A percentile compares a stretch with the other conserved stretches of the same genome.
Conservation (phyloP, 2,113 vertebrate species). For the Cygnus atratus region DNA sequence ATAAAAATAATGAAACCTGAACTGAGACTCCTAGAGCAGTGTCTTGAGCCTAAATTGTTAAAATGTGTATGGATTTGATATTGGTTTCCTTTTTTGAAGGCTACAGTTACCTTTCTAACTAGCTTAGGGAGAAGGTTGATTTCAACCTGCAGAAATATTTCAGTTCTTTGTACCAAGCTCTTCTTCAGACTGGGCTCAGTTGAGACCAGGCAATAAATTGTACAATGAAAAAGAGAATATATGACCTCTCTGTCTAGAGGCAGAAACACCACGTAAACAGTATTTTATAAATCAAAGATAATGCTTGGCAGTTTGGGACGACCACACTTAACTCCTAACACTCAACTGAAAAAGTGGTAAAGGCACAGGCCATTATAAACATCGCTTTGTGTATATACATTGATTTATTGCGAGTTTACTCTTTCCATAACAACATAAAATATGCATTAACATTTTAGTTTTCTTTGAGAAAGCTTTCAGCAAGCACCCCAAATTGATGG, state of each 20-base stretch:
- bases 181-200: neutral
- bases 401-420: neutral
- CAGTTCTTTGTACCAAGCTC: neutral
- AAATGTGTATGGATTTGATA: neutral
- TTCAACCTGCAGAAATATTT: neutral
- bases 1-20: neutral
- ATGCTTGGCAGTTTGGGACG: neutral
- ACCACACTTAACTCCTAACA: neutral
- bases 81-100: neutral
- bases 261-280: neutral
- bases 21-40: neutral
- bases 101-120: neutral
- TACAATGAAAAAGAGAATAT: neutral
- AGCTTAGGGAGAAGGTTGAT: neutral
- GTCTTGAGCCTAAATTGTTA: neutral
- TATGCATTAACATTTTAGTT: neutral
- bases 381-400: fast-evolving
- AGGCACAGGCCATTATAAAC: neutral
- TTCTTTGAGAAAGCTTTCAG: neutral
- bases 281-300: neutral
- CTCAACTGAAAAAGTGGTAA: neutral
- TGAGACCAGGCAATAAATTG: neutral
- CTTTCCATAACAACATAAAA: neutral
- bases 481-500: neutral
- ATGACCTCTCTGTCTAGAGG: neutral